Base-by-base conservation (phyloP, 2,113 vertebrate genomes). In the Pithys albifrons region DNA sequence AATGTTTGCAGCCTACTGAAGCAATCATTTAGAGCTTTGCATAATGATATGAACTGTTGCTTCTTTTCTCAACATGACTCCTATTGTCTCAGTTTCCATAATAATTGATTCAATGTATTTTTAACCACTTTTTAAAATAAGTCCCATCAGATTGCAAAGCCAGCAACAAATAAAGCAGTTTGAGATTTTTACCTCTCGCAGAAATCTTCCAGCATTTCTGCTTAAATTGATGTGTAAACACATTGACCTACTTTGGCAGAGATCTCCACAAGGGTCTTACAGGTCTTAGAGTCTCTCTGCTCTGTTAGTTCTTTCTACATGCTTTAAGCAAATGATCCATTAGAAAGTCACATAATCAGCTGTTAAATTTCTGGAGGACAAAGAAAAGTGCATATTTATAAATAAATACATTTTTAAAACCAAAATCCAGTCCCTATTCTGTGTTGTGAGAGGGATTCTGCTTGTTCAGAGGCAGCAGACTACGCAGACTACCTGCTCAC, bases 181-280 rank as follows among this genome's bases (percentile, higher is more conserved):
- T 87, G 85, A 92, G 69, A 84, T 77, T 89, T 85, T 82, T 83
- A 59, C 83, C 29, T 95, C 49, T 93, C 27, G 91, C 31, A 41
- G 67, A 43, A 83, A 70, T 83, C 81, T 76, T 95, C 61, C 78
- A 78, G 69, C 88, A 74, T 62, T 92, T 76, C 54, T 76, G 81
- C 88, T 90, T 33, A 96, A 89, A 81, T 65, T 86, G 81, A 84
- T 75, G 59, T 86, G 24, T 51, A 19, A 92, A 86, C 22, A 67
- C 46, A 27, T 52, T 84, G 89, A 86, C 85, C 93, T 87, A 71
- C 54, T 95, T 75, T 88, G 95, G 62, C 62, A 95, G 62, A 78
- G 70, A 88, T 91, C 85, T 75, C 72, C 49, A 23, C 37, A 14
- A 58, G 20, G 45, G 55, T 77, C 59, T 92, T 84, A 43, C 25